Base-by-base conservation (phyloP, 2,888 invertebrate genomes). In the Nudaria mundana region DNA sequence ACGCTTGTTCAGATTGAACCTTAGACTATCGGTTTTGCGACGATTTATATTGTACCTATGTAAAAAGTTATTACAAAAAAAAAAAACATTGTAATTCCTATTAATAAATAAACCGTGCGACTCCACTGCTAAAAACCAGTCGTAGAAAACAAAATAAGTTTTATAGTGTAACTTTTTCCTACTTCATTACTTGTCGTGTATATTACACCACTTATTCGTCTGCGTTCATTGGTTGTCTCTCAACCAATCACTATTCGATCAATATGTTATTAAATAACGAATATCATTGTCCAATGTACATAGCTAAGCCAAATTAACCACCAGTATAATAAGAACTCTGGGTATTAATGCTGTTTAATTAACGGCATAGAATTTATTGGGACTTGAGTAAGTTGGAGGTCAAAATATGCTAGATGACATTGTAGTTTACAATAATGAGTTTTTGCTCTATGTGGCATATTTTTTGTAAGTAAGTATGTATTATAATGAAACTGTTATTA, bases 151-250 rank as follows among this genome's bases (percentile, higher is more conserved):
- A 44, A 53, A 48, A 52, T 48, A 47, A 30, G 32, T 34, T 32
- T 44, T 44, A 41, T 40, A 44, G 43, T 31, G 37, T 25, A 11
- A 22, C 32, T 62, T 64, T 65, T 63, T 52, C 40, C 76, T 49
- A 56, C 77, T 82, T 77, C 58, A 75, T 37, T 44, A 60, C 56
- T 75, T 68, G 7, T 48, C 55, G 54, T 59, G 46, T 52, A 56
- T 46, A 56, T 13, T 66, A 63, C 56, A 44, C 47, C 53, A 52
- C 61, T 71, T 64, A 78, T 75, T 72, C 66, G 66, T 75, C 76
- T 73, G 71, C 63, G 41, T 56, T 59, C 62, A 86, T 86, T 87
- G 85, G 86, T 37, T 53, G 62, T 48, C 53, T 46, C 30, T 32
- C 50, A 59, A 61, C 85, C 86, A 85, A 86, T 85, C 50, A 63